A percentile compares a stretch with the other conserved stretches of the same genome.
These are phyloP conservation scores for Phrynocephalus forsythii DNA, from an alignment of 2,797 vertebrate species.

Conservation along the genomic window DNA sequence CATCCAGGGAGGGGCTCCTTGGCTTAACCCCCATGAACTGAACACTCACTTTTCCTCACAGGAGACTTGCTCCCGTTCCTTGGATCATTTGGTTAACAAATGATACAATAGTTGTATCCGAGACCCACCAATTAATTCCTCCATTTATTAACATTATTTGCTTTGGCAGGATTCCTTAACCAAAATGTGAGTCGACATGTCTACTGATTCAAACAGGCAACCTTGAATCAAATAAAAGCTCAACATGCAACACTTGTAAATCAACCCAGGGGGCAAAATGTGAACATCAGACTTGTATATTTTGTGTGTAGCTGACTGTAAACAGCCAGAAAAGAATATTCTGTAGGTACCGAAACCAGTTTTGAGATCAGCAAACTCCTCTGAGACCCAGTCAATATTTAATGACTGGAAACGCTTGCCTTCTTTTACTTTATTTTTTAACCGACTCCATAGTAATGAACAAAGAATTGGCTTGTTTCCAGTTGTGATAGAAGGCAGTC, in stretches of 20 bases:
- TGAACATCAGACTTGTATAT: not conserved
- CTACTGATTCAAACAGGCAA: not conserved
- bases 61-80: no score
- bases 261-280: not conserved
- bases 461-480: slow-evolving; percentile 41
- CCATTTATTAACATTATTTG: not conserved
- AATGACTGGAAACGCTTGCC: slow-evolving; percentile 1
- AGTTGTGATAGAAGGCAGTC: slow-evolving; percentile 22
- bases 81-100: no score
- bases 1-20: no score
- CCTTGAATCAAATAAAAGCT: not conserved
- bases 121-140: not conserved
- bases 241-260: not conserved
- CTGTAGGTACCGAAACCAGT: not conserved
- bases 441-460: slow-evolving; percentile 20
- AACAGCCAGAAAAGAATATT: not conserved
- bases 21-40: no score
- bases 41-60: no score
- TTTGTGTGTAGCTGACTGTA: no score
- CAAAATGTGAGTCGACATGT: not conserved
- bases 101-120: not conserved
- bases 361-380: slow-evolving; percentile 1
- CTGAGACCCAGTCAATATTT: not conserved
- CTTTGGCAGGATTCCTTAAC: no score
- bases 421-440: not conserved